Percentiles rank a stretch among this genome's conserved stretches.
Evolutionary conservation across 2,888 invertebrate species (phyloP).

Genomic region (Parasteatoda lunata): DNA sequence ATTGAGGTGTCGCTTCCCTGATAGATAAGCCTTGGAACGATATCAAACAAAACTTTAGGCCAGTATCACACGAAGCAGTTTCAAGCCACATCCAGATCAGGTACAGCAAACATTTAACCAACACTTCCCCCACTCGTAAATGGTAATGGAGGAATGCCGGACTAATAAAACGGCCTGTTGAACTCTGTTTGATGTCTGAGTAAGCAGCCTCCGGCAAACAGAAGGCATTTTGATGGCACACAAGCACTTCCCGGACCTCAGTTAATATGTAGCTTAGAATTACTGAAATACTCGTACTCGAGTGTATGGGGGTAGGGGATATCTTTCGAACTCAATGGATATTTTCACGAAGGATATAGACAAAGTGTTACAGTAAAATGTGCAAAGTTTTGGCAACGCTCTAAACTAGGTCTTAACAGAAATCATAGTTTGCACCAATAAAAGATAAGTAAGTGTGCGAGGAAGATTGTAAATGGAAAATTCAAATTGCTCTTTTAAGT

Average conservation of each 20-base stretch:
- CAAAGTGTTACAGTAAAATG: neutral
- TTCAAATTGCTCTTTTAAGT: no score
- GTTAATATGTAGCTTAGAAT: neutral
- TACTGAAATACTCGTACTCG: neutral
- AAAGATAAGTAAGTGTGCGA: no score
- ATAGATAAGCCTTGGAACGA: no score
- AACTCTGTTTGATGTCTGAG: slow-evolving; percentile 10
- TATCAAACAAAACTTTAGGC: no score
- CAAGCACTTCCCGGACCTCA: slow-evolving; percentile 1
- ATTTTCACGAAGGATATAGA: neutral
- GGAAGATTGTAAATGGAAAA: no score
- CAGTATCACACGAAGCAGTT: no score
- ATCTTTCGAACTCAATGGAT: neutral
- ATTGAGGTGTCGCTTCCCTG: no score
- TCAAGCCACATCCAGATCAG: neutral
- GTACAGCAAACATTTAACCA: slow-evolving; percentile 3
- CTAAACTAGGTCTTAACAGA: no score
- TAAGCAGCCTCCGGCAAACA: neutral
- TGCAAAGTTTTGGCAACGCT: neutral
- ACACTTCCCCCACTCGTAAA: slow-evolving; percentile 1
- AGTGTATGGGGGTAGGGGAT: neutral
- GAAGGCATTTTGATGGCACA: neutral
- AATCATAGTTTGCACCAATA: no score
- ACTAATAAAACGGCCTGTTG: slow-evolving; percentile 43
- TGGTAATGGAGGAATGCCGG: slow-evolving; percentile 3